A percentile compares a stretch with the other conserved stretches of the same genome.
These are phyloP conservation scores for Halichondria panicea DNA, from an alignment of 37 sponge, comb jelly and placozoan genomes.

Conservation along the genomic window DNA sequence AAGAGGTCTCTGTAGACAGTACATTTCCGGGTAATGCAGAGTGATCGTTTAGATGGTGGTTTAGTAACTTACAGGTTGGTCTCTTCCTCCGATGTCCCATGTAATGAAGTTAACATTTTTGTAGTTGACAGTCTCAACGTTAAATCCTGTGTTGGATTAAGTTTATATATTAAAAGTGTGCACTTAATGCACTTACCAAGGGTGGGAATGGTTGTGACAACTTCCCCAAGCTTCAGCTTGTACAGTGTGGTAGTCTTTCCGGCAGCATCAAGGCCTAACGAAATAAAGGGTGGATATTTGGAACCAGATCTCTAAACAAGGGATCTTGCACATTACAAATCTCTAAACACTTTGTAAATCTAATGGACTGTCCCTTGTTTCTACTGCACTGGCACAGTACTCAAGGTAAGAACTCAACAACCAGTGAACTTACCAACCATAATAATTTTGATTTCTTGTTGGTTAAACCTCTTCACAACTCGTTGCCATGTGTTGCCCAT, in stretches of 20 bases:
- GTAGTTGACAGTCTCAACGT: neutral
- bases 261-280: constrained; percentile 83
- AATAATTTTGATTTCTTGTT: constrained; percentile 29
- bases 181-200: constrained; percentile 57
- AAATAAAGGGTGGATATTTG: neutral
- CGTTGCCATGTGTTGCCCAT: constrained; percentile 3
- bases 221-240: constrained; percentile 87
- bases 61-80: constrained; percentile 60
- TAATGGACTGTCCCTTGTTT: too few species aligned
- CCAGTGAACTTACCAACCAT: constrained; percentile 47
- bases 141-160: neutral
- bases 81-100: constrained; percentile 63
- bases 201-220: constrained; percentile 87
- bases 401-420: neutral
- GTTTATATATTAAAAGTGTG: neutral
- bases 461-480: neutral
- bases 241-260: constrained; percentile 94
- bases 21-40: too few species aligned
- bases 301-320: neutral
- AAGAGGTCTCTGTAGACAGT: constrained; percentile 79
- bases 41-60: too few species aligned
- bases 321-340: neutral
- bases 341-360: neutral
- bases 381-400: neutral
- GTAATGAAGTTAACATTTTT: constrained; percentile 49